phyloP scores from a whole-genome alignment of 2,113 vertebrate genomes.

The Coturnix japonica region DNA sequence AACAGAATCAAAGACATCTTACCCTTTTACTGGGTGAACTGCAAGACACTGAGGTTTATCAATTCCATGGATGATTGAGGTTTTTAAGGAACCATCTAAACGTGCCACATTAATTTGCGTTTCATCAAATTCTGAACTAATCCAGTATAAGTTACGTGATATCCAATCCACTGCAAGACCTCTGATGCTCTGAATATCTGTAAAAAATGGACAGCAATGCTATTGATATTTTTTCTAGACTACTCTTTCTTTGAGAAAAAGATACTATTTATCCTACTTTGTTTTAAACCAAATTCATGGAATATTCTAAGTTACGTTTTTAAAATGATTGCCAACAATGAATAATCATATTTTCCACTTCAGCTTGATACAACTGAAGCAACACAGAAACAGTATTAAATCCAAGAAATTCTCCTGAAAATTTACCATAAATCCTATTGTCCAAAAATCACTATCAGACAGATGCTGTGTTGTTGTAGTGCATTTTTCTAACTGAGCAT shows the following conservation, averaged over 20 bases:
- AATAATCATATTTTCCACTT: constrained; percentile 46
- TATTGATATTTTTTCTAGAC: neutral
- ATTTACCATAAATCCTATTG: neutral
- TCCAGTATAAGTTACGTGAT: constrained; percentile 98
- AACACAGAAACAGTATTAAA: constrained; percentile 49
- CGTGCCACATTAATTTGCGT: constrained; percentile 97
- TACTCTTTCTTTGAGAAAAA: neutral
- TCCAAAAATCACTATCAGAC: constrained; percentile 20
- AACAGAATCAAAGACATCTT: constrained; percentile 69
- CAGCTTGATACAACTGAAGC: constrained; percentile 31
- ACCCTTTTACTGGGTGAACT: constrained; percentile 95
- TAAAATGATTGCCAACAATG: constrained; percentile 27
- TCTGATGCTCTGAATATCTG: constrained; percentile 95
- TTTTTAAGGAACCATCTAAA: constrained; percentile 97
- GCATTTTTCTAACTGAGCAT: neutral
- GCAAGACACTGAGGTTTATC: constrained; percentile 96
- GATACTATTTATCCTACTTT: constrained; percentile 45
- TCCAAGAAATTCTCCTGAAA: neutral
- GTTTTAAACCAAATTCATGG: constrained; percentile 45
- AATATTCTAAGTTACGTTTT: constrained; percentile 47
- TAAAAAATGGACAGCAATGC: constrained; percentile 61
- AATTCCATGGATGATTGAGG: constrained; percentile 96
- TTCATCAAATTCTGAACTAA: constrained; percentile 98
- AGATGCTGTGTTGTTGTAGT: neutral
- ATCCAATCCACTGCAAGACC: constrained; percentile 97